Evolutionary conservation across 2,113 vertebrate species (phyloP).

Genomic region (Nyctereutes procyonoides): DNA sequence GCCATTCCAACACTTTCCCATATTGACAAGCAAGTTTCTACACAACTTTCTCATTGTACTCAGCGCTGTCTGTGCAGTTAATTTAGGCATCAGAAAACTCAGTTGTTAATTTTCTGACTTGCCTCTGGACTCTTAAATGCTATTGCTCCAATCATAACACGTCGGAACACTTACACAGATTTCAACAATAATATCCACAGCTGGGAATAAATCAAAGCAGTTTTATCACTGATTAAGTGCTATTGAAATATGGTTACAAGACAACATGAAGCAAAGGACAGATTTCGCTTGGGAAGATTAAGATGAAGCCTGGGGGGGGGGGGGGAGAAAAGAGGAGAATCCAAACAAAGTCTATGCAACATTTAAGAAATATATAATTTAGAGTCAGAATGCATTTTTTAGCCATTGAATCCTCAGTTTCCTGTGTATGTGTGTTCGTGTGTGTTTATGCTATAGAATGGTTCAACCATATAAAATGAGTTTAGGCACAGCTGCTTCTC

Average conservation of each 20-base stretch:
- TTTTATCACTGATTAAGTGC: conserved; percentile 86
- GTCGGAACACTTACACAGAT: conserved; percentile 82
- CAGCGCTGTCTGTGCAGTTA: conserved; percentile 79
- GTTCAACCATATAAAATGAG: conserved; percentile 56
- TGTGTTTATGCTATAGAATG: conserved; percentile 60
- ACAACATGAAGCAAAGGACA: conserved; percentile 82
- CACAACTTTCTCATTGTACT: conserved; percentile 82
- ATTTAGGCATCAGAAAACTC: conserved; percentile 81
- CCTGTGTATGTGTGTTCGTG: neutral
- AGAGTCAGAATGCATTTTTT: conserved; percentile 71
- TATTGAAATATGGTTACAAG: conserved; percentile 84
- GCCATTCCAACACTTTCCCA: conserved; percentile 69
- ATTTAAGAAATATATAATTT: conserved; percentile 79
- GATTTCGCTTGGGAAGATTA: conserved; percentile 82
- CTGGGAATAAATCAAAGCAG: conserved; percentile 85
- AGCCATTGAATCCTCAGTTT: conserved; percentile 64
- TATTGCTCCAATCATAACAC: conserved; percentile 84
- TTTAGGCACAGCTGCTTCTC: conserved; percentile 67
- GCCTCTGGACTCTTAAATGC: conserved; percentile 84
- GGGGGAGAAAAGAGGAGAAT: conserved; percentile 51
- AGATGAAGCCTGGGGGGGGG: conserved; percentile 57
- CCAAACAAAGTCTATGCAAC: conserved; percentile 78
- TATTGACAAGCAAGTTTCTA: conserved; percentile 78
- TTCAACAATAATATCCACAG: conserved; percentile 86
- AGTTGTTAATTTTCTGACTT: conserved; percentile 84